Percentiles rank a stretch among this genome's conserved stretches.
These are phyloP conservation scores for Propithecus perrieri DNA, from an alignment of 2,797 vertebrate species.

Conservation along the genomic window DNA sequence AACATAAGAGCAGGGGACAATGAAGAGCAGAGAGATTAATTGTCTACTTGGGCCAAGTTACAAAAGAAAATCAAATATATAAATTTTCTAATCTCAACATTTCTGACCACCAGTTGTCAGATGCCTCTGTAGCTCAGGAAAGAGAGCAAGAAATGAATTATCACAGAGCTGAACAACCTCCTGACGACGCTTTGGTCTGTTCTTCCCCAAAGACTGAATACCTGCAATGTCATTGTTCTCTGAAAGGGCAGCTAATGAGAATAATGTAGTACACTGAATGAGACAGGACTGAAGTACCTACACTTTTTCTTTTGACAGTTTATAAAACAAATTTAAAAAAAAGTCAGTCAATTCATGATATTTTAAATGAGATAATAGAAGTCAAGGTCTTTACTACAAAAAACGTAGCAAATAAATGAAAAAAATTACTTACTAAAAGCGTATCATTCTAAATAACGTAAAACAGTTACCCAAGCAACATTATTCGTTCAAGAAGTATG, in stretches of 20 bases:
- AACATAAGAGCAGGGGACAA: neutral
- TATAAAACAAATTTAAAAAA: neutral
- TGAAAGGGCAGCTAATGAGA: neutral
- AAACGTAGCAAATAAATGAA: neutral
- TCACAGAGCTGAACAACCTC: neutral
- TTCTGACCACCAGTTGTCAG: neutral
- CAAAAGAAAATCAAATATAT: neutral
- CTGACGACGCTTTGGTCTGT: neutral
- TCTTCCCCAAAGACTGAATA: neutral
- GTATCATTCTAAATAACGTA: neutral
- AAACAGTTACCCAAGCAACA: neutral
- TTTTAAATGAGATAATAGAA: slow-evolving; percentile 25
- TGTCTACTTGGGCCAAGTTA: neutral
- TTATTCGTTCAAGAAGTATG: neutral
- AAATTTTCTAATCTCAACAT: neutral
- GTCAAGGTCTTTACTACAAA: neutral
- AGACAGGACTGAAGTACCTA: neutral
- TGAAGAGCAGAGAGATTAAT: neutral
- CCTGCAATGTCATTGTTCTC: neutral
- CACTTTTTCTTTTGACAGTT: neutral
- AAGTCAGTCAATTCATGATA: neutral
- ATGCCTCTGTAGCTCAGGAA: neutral
- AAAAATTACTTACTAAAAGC: neutral
- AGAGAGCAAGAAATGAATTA: neutral
- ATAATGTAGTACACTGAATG: neutral